These are phyloP conservation scores for Scelioninae gen. 2 DNA, from an alignment of 2,888 invertebrate species.

Conservation along the genomic window DNA sequence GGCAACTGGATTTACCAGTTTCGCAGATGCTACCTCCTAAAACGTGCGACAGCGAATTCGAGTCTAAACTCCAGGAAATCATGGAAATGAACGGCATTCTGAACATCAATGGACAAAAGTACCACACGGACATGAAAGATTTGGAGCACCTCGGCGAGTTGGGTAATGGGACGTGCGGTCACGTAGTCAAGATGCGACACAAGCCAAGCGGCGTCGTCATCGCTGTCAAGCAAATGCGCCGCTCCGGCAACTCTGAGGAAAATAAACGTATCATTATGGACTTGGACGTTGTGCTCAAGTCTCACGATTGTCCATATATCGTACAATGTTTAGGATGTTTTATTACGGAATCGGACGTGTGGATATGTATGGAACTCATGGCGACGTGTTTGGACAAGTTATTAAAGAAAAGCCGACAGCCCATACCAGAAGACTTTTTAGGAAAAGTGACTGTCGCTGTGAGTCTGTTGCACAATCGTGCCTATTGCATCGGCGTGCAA, in stretches of 20 bases:
- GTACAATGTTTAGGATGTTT: slow-evolving; percentile 98
- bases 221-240: slow-evolving; percentile 99
- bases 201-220: slow-evolving; percentile 89
- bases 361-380: slow-evolving; percentile 99
- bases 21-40: slow-evolving; percentile 81
- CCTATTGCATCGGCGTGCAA: slow-evolving; percentile 18
- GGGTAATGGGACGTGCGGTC: slow-evolving; percentile 97
- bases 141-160: slow-evolving; percentile 91
- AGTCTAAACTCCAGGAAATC: slow-evolving; percentile 91
- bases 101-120: slow-evolving; percentile 86
- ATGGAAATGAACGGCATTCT: slow-evolving; percentile 95
- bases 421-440: slow-evolving; percentile 96
- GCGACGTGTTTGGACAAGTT: slow-evolving; percentile 98
- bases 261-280: slow-evolving; percentile 99
- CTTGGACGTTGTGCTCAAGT: slow-evolving; percentile 97
- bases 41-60: slow-evolving; percentile 80
- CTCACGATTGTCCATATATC: slow-evolving; percentile 97
- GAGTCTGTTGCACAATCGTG: slow-evolving; percentile 67
- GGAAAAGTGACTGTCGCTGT: slow-evolving; percentile 96
- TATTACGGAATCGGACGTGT: slow-evolving; percentile 97
- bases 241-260: slow-evolving; percentile 97
- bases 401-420: slow-evolving; percentile 87
- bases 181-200: slow-evolving; percentile 97
- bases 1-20: slow-evolving; percentile 79
- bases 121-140: slow-evolving; percentile 88